Base-by-base conservation (phyloP, 2,797 vertebrate species). In the Columba guinea region DNA sequence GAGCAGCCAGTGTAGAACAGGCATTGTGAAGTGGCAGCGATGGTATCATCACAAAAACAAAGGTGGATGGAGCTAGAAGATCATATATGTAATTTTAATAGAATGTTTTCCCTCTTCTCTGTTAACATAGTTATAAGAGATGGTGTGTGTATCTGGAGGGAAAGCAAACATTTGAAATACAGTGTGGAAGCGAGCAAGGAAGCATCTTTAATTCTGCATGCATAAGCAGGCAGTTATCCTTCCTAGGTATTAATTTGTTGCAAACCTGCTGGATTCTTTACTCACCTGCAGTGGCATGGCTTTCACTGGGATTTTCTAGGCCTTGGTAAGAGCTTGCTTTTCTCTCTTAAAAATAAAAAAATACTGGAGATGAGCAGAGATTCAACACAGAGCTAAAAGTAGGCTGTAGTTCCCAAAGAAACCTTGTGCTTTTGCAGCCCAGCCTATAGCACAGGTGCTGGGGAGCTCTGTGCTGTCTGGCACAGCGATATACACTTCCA, bases 391-490 rank as follows among this genome's bases (percentile, higher is more conserved):
- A 91, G 83, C 85, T 96, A 76, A 90, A 91, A 94, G 80, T 8
- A 94, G 89, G 41, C 87, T 63, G 60, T n/a, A 86, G n/a, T 39
- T 96, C 74, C 77, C 80, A 60, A 84, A 75, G 65, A 93, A 94
- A 93, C 63, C 74, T 79, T 94, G 89, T 84, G 91, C 87, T 97
- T 96, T 96, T 94, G 86, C 90, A 96, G 93, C 96, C 86, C 84
- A 94, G 93, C 81, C 75, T 89, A 83, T 86, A 93, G 87, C 89
- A 93, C 95, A 96, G 96, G 94, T 95, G 88, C 75, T 87, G 71
- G 67, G 74, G 75, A 94, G 58, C 68, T 87, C 80, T 95, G 86
- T 89, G 80, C 86, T 93, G 93, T 89, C 93, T 96, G 94, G 95
- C 88, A 84, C 52, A 76, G 87, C 52, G 90, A 86, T 27, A 63